Conservation (phyloP, 2,797 vertebrate species). For the Loris lydekkerianus region DNA sequence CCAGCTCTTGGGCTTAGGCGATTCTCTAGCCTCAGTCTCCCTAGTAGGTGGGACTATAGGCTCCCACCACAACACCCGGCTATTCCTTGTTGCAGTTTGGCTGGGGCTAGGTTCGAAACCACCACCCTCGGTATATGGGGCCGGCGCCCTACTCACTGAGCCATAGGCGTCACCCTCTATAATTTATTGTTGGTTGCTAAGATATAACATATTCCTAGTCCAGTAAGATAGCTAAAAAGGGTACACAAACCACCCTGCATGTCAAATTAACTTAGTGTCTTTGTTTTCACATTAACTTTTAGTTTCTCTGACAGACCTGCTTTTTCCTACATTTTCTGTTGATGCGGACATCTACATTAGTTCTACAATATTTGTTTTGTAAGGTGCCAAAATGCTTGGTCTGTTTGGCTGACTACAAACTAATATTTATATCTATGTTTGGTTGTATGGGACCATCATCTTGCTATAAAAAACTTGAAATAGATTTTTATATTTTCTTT, state of each 20-base stretch:
- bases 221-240: neutral
- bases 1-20: too few species aligned
- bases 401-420: slow-evolving; percentile 12
- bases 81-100: too few species aligned
- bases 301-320: slow-evolving; percentile 33
- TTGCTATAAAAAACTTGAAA: slow-evolving; percentile 51
- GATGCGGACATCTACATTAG: neutral
- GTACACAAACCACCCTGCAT: neutral
- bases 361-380: slow-evolving; percentile 42
- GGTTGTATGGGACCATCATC: slow-evolving; percentile 45
- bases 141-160: too few species aligned
- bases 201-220: slow-evolving; percentile 38
- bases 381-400: slow-evolving; percentile 8
- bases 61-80: too few species aligned
- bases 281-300: slow-evolving; percentile 57
- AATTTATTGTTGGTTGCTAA: slow-evolving; percentile 1
- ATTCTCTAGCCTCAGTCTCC: too few species aligned
- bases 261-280: slow-evolving; percentile 49
- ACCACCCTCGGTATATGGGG: too few species aligned
- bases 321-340: slow-evolving; percentile 36
- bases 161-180: neutral
- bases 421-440: neutral
- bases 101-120: too few species aligned
- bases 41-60: too few species aligned
- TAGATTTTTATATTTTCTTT: neutral